Conservation (phyloP, 2,888 invertebrate genomes). For the Apodemia zela region DNA sequence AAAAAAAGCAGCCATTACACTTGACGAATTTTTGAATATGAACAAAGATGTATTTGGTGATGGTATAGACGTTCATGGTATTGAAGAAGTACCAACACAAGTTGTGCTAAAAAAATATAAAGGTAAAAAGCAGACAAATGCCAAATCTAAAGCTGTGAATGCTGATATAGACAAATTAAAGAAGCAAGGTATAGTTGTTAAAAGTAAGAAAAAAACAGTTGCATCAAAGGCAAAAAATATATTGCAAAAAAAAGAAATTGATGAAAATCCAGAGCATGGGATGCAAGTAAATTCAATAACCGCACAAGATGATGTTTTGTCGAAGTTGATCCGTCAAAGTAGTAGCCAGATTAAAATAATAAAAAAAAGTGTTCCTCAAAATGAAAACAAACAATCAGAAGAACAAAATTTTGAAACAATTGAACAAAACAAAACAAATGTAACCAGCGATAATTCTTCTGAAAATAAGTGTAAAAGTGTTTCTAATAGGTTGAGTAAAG, state of each 20-base stretch:
- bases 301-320: constrained; percentile 53
- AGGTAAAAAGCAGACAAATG: constrained; percentile 42
- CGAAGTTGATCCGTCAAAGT: constrained; percentile 61
- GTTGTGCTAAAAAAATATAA: constrained; percentile 59
- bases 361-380: constrained; percentile 44
- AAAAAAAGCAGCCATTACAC: constrained; percentile 66
- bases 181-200: constrained; percentile 63
- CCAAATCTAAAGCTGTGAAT: constrained; percentile 39
- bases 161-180: constrained; percentile 63
- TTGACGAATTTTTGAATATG: constrained; percentile 74
- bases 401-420: not conserved
- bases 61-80: constrained; percentile 65
- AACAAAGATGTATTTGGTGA: constrained; percentile 74
- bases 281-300: constrained; percentile 25
- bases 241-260: constrained; percentile 20
- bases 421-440: constrained; percentile 20
- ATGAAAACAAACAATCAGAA: constrained; percentile 6
- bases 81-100: constrained; percentile 69
- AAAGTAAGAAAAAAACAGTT: constrained; percentile 44
- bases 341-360: constrained; percentile 68
- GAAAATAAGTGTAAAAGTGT: not conserved
- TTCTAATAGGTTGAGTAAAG: not conserved
- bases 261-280: constrained; percentile 24
- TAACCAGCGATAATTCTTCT: constrained; percentile 14
- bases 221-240: constrained; percentile 15